Evolutionary conservation across 1,140 invertebrate species (phyloP).

Genomic region (Cataglyphis hispanica): DNA sequence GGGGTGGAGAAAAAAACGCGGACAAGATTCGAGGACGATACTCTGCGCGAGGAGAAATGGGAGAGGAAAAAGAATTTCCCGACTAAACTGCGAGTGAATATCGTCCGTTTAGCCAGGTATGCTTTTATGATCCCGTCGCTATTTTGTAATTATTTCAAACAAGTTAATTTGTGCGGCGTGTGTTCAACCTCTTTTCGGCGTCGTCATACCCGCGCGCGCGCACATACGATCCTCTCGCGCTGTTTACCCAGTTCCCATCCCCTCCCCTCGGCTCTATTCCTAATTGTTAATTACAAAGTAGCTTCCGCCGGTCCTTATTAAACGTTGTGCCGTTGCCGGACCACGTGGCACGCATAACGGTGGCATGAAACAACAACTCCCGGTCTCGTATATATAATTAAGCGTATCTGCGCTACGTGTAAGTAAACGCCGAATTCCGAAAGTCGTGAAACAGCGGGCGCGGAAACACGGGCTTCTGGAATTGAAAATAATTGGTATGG

Average conservation of each 20-base stretch:
- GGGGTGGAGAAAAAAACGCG: background rate
- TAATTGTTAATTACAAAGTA: constrained; percentile 75
- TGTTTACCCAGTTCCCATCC: too few relatives aligned
- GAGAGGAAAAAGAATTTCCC: background rate
- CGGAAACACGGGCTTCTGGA: constrained; percentile 10
- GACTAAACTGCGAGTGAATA: constrained; percentile 3
- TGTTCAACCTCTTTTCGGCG: constrained; percentile 9
- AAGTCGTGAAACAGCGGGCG: background rate
- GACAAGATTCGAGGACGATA: background rate
- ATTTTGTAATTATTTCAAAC: constrained; percentile 70
- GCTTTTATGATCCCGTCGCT: background rate
- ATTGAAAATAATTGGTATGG: constrained; percentile 35
- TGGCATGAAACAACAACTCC: background rate
- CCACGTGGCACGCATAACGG: constrained; percentile 19
- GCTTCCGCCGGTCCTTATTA: constrained; percentile 65
- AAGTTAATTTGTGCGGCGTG: constrained; percentile 57
- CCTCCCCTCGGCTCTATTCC: constrained; percentile 22
- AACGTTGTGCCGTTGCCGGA: constrained; percentile 27
- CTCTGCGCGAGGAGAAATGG: background rate
- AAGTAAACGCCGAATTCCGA: constrained; percentile 25
- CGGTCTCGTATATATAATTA: constrained; percentile 35
- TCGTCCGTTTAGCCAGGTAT: background rate
- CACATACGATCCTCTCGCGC: background rate
- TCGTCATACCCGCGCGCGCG: background rate
- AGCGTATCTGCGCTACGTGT: background rate